These are phyloP conservation scores for Anastrepha obliqua DNA, from an alignment of 1,140 invertebrate genomes.

Conservation along the genomic window DNA sequence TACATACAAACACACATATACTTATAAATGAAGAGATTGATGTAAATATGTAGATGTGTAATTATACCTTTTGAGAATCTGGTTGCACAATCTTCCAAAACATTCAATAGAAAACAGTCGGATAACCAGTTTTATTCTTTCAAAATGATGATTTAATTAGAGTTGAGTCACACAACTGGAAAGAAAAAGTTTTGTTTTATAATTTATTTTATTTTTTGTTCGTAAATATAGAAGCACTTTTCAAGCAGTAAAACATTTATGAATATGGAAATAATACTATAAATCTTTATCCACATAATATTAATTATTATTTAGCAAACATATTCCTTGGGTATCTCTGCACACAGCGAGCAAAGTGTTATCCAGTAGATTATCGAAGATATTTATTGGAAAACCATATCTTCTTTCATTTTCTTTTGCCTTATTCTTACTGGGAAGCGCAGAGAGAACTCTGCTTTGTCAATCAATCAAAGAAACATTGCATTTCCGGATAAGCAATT, in stretches of 20 bases:
- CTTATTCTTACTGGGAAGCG: too few relatives aligned
- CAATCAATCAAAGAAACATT: too few relatives aligned
- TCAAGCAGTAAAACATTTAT: too few relatives aligned
- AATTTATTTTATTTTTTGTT: neutral
- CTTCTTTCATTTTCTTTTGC: too few relatives aligned
- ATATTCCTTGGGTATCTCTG: neutral
- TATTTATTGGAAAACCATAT: too few relatives aligned
- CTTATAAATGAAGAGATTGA: too few relatives aligned
- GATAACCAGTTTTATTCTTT: slow-evolving; percentile 2
- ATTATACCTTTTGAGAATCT: neutral
- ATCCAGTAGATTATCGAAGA: too few relatives aligned
- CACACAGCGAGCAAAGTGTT: neutral
- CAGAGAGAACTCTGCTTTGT: too few relatives aligned
- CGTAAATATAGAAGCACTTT: neutral
- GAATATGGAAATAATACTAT: too few relatives aligned
- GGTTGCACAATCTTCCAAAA: neutral
- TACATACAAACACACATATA: too few relatives aligned
- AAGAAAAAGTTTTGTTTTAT: neutral
- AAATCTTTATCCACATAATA: neutral
- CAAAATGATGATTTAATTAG: neutral
- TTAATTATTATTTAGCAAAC: neutral
- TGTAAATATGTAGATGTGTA: neutral
- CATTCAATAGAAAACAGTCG: neutral
- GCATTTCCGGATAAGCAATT: too few relatives aligned
- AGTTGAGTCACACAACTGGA: slow-evolving; percentile 21